These are phyloP conservation scores for Triplophysa siluroides DNA, from an alignment of 2,113 vertebrate species.

Conservation along the genomic window DNA sequence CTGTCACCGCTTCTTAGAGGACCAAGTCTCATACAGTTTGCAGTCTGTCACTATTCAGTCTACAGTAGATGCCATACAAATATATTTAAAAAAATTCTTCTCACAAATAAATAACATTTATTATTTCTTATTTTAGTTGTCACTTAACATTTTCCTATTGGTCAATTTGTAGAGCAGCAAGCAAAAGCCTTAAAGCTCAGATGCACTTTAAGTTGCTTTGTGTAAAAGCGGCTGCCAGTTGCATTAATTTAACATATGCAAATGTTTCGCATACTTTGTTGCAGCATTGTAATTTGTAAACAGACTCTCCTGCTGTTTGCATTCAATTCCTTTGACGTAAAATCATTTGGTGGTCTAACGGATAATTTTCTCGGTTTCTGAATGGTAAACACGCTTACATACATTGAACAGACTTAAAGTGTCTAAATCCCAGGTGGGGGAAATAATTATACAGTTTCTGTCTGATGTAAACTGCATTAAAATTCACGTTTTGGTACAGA, in stretches of 20 bases:
- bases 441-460: constrained; percentile 4
- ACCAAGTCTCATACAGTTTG: not conserved
- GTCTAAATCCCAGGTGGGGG: not conserved
- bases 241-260: not conserved
- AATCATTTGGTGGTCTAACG: too few relatives aligned
- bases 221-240: not conserved
- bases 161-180: too few relatives aligned
- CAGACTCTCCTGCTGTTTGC: constrained; percentile 21
- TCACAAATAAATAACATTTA: not conserved
- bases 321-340: constrained; percentile 8
- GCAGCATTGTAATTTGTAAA: constrained; percentile 14
- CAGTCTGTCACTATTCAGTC: not conserved
- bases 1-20: constrained; percentile 1
- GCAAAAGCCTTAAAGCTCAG: too few relatives aligned
- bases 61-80: not conserved
- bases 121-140: not conserved
- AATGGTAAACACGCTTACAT: not conserved
- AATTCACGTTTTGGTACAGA: not conserved
- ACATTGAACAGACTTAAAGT: not conserved
- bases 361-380: not conserved
- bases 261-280: not conserved
- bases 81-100: not conserved
- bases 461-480: not conserved
- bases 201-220: not conserved
- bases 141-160: too few relatives aligned